Percentiles rank a stretch among this genome's conserved stretches.
Conservation (phyloP, 2,888 invertebrate species). For the Pilophorus perplexus region DNA sequence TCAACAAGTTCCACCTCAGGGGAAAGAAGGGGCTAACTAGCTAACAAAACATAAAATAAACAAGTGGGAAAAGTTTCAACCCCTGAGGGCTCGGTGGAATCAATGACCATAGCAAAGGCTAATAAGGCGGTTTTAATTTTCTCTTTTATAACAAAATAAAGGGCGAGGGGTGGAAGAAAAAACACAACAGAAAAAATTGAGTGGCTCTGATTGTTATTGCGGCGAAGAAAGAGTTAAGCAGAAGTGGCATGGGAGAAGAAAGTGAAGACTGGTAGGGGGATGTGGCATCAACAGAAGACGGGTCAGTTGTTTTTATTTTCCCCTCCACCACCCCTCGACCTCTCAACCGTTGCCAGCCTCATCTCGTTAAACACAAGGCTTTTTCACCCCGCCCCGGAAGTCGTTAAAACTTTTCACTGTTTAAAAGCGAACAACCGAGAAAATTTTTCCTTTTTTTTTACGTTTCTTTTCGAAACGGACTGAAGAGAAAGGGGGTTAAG, state of each 20-base stretch:
- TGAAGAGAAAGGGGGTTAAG: conserved; percentile 9
- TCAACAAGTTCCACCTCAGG: too few species aligned
- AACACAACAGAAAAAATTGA: too few species aligned
- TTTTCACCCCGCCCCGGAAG: background rate
- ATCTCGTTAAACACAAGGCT: conserved; percentile 23
- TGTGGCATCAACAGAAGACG: background rate
- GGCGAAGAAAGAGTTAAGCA: conserved; percentile 7
- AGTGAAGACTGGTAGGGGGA: background rate
- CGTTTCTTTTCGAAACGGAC: background rate
- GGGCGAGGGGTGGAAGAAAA: too few species aligned
- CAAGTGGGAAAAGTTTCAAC: background rate
- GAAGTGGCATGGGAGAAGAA: background rate
- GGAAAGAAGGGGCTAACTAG: background rate
- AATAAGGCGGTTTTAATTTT: conserved; percentile 20
- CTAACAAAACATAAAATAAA: background rate
- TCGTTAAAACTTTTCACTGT: conserved; percentile 31
- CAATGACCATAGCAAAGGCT: conserved; percentile 1
- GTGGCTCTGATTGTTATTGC: conserved; percentile 3
- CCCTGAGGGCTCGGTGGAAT: background rate
- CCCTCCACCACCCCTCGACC: conserved; percentile 4
- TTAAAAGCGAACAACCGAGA: conserved; percentile 8
- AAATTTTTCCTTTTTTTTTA: conserved; percentile 7
- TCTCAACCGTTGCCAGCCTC: conserved; percentile 3
- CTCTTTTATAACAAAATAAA: background rate
- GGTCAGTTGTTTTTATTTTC: conserved; percentile 28